Percentiles rank a stretch among this genome's conserved stretches.
Conservation (phyloP, 2,113 vertebrate species). For the Platysternon megacephalum region DNA sequence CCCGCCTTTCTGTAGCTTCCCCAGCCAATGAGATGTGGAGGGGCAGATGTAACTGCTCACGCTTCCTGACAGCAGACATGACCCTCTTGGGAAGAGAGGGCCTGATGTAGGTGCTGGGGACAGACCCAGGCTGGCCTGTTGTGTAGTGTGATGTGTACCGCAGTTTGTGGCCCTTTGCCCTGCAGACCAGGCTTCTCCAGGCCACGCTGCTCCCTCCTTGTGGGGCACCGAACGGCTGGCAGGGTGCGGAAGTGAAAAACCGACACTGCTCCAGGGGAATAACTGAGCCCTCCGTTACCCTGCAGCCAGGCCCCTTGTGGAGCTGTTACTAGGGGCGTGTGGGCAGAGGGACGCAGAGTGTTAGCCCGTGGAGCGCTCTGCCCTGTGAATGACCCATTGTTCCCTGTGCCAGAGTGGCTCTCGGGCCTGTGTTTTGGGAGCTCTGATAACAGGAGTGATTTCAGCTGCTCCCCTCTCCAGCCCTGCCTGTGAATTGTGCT, state of each 20-base stretch:
- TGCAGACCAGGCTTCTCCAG: background rate
- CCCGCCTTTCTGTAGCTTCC: too few species aligned
- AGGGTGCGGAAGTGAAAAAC: background rate
- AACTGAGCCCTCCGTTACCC: background rate
- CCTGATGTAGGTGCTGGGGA: too few species aligned
- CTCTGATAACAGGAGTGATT: background rate
- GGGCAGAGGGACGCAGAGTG: rapidly evolving
- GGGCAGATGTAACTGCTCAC: too few species aligned
- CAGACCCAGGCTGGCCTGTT: background rate
- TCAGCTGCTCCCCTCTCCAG: background rate
- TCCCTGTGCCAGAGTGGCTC: background rate
- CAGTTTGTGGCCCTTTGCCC: too few species aligned
- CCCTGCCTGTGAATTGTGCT: background rate
- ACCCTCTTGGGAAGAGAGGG: too few species aligned
- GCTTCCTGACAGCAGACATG: too few species aligned
- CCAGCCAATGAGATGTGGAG: too few species aligned
- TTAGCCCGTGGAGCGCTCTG: background rate
- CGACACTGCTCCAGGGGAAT: background rate
- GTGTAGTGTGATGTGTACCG: background rate
- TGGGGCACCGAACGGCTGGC: background rate
- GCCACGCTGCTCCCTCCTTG: background rate
- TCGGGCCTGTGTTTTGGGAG: background rate
- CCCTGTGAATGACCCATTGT: background rate
- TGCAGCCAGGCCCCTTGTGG: background rate
- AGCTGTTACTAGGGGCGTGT: background rate